Evolutionary conservation across 2,888 invertebrate genomes (phyloP).

Genomic region (Erynnis tages): DNA sequence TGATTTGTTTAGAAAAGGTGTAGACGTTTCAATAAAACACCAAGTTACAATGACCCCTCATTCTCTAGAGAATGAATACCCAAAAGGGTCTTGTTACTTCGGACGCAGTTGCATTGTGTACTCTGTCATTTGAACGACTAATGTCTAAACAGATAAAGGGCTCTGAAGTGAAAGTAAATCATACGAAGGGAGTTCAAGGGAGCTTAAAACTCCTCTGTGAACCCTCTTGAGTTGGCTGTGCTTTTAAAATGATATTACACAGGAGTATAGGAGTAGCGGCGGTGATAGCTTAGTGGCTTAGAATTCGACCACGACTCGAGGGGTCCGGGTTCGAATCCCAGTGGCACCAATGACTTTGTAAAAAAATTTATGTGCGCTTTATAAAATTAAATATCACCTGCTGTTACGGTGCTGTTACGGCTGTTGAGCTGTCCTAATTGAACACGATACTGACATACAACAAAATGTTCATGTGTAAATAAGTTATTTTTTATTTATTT

Average conservation of each 20-base stretch:
- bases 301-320: too few relatives aligned
- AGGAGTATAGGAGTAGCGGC: too few relatives aligned
- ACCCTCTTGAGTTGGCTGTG: slow-evolving; percentile 2
- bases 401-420: too few relatives aligned
- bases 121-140: slow-evolving; percentile 56
- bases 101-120: slow-evolving; percentile 41
- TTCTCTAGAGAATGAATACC: slow-evolving; percentile 11
- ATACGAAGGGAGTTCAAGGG: slow-evolving; percentile 42
- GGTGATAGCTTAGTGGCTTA: too few relatives aligned
- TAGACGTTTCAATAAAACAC: slow-evolving; percentile 42
- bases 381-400: too few relatives aligned
- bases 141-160: slow-evolving; percentile 60
- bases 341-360: too few relatives aligned
- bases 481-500: too few relatives aligned
- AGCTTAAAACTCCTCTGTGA: slow-evolving; percentile 43
- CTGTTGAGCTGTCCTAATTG: too few relatives aligned
- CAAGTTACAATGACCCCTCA: slow-evolving; percentile 39
- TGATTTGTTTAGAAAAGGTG: slow-evolving; percentile 57
- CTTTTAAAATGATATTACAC: slow-evolving; percentile 4
- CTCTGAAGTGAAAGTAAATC: slow-evolving; percentile 55
- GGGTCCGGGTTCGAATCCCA: too few relatives aligned
- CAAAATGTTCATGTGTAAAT: too few relatives aligned
- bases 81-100: slow-evolving; percentile 33
- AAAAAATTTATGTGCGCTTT: too few relatives aligned
- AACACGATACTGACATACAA: too few relatives aligned